Percentiles rank a stretch among this genome's conserved stretches.
These are phyloP conservation scores for Spheniscus humboldti DNA, from an alignment of 2,797 vertebrate species.

Conservation along the genomic window DNA sequence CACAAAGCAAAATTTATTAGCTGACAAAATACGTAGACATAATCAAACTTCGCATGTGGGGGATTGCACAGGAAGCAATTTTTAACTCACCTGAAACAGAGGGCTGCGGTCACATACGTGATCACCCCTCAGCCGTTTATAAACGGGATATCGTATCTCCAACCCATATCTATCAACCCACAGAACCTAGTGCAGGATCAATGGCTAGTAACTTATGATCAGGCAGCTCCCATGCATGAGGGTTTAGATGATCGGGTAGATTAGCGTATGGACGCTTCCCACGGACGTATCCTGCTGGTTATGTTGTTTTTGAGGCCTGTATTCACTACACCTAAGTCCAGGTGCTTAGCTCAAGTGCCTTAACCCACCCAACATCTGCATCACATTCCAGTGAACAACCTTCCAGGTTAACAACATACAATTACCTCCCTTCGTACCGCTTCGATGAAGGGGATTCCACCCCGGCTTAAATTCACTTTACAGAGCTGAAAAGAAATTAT, in stretches of 20 bases:
- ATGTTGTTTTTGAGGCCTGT: neutral
- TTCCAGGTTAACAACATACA: neutral
- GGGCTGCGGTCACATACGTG: neutral
- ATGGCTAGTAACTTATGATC: accelerated
- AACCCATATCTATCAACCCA: accelerated
- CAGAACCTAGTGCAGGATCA: neutral
- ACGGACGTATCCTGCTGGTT: accelerated
- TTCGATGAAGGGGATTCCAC: neutral
- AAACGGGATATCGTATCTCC: neutral
- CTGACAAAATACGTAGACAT: neutral
- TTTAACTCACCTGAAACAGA: neutral
- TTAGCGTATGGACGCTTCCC: neutral
- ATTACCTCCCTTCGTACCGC: neutral
- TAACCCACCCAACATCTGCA: neutral
- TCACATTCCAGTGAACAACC: neutral
- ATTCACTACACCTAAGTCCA: neutral
- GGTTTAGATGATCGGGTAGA: neutral
- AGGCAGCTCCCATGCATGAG: neutral
- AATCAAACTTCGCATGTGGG: neutral
- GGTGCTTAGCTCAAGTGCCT: neutral
- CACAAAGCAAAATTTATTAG: neutral
- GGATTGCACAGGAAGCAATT: neutral
- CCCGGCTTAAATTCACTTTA: neutral
- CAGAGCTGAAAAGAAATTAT: accelerated
- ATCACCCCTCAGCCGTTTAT: neutral